Conservation (phyloP, 2,888 invertebrate genomes). For the Ormyrus pomaceus region DNA sequence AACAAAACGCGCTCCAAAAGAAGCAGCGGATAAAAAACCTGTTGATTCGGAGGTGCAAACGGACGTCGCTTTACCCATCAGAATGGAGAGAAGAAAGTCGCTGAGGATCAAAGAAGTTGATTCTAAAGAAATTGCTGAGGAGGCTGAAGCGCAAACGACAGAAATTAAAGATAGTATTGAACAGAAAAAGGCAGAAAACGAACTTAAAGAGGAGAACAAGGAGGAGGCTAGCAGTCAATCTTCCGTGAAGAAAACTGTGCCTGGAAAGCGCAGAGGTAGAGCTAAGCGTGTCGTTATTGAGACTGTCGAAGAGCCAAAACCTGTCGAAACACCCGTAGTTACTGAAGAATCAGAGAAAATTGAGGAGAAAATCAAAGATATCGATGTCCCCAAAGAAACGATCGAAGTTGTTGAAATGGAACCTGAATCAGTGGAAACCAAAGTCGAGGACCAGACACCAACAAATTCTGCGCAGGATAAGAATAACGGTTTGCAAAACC, state of each 20-base stretch:
- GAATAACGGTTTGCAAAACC: constrained; percentile 58
- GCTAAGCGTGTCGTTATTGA: constrained; percentile 45
- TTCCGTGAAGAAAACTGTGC: constrained; percentile 30
- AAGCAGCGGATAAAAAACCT: constrained; percentile 8
- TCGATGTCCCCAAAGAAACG: constrained; percentile 4
- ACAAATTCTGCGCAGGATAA: not conserved
- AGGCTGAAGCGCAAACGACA: constrained; percentile 21
- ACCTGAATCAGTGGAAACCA: not conserved
- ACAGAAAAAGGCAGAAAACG: not conserved
- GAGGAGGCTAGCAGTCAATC: constrained; percentile 12
- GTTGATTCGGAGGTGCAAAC: constrained; percentile 9
- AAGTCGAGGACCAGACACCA: constrained; percentile 5
- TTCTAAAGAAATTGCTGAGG: constrained; percentile 18
- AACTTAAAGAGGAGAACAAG: not conserved
- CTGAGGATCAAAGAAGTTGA: constrained; percentile 60
- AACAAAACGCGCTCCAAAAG: constrained; percentile 25
- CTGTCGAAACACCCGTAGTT: not conserved
- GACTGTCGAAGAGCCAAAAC: not conserved
- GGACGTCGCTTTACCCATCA: not conserved
- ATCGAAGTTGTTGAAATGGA: constrained; percentile 35
- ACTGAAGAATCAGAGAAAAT: not conserved
- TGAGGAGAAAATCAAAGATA: constrained; percentile 3
- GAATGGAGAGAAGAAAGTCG: constrained; percentile 63
- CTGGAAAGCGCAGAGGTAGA: constrained; percentile 62
- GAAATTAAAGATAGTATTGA: constrained; percentile 10